Conservation (phyloP, 2,888 invertebrate genomes). For the Erebia palarica region DNA sequence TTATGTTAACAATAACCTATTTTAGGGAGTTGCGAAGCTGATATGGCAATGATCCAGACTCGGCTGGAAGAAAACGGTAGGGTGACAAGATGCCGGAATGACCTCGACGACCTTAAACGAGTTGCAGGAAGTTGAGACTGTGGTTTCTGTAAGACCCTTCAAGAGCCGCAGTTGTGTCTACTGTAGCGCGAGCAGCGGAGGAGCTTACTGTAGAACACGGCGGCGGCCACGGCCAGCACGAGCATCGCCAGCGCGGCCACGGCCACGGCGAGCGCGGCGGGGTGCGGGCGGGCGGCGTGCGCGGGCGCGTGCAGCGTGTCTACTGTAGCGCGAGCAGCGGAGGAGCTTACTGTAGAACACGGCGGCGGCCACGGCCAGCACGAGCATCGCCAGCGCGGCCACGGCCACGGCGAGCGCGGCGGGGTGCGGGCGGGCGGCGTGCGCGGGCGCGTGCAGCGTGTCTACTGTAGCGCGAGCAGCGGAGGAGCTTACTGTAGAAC, state of each 20-base stretch:
- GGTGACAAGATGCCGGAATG: too few species aligned
- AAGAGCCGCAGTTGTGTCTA: too few species aligned
- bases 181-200: too few species aligned
- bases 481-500: too few species aligned
- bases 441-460: slow-evolving; percentile 61
- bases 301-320: slow-evolving; percentile 63
- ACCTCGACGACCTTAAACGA: too few species aligned
- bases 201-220: slow-evolving; percentile 48
- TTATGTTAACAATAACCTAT: background rate
- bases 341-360: slow-evolving; percentile 47
- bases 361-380: slow-evolving; percentile 82
- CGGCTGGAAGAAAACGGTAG: too few species aligned
- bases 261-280: slow-evolving; percentile 84
- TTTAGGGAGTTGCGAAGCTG: background rate
- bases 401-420: slow-evolving; percentile 85
- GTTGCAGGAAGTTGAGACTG: too few species aligned
- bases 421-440: slow-evolving; percentile 38
- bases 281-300: slow-evolving; percentile 39
- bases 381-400: slow-evolving; percentile 85
- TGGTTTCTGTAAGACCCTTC: too few species aligned
- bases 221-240: slow-evolving; percentile 83
- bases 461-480: too few species aligned
- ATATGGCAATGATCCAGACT: too few species aligned
- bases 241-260: slow-evolving; percentile 85
- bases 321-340: too few species aligned